Evolutionary conservation across 37 sponge, comb jelly and placozoan species (phyloP).

Genomic region (Aphrocallistes beatrix): DNA sequence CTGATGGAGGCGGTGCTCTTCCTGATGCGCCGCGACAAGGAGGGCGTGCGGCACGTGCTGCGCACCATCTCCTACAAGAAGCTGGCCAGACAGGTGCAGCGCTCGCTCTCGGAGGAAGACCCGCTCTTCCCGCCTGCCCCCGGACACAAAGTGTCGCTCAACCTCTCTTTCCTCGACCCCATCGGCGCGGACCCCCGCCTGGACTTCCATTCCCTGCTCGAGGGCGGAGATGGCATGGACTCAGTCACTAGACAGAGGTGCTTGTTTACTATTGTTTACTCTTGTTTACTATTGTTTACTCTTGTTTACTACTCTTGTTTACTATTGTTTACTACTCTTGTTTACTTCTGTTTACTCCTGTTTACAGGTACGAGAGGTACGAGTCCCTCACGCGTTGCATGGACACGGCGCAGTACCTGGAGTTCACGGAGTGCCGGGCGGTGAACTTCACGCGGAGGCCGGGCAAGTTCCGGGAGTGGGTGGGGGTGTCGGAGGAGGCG

Average conservation of each 20-base stretch:
- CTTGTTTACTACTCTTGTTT: no score
- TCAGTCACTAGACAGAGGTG: background rate
- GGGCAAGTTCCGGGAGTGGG: background rate
- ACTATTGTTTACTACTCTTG: no score
- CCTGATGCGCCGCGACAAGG: background rate
- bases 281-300: no score
- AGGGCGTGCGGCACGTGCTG: background rate
- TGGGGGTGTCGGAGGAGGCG: background rate
- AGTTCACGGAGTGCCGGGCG: background rate
- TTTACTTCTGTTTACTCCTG: no score
- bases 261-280: no score
- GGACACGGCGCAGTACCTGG: background rate
- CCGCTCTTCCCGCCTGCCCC: background rate
- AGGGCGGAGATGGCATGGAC: background rate
- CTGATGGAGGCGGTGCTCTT: background rate
- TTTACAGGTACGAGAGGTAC: background rate
- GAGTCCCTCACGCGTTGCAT: background rate
- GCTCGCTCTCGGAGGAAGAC: background rate
- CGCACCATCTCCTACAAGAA: constrained; percentile 3
- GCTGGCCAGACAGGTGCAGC: background rate
- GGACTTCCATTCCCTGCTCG: background rate
- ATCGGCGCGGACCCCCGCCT: background rate
- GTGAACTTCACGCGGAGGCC: background rate
- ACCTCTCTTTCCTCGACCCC: background rate
- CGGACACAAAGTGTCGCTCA: background rate